Percentiles rank a stretch among this genome's conserved stretches.
Conservation (phyloP, 2,888 invertebrate genomes). For the Ephialtes manifestator region DNA sequence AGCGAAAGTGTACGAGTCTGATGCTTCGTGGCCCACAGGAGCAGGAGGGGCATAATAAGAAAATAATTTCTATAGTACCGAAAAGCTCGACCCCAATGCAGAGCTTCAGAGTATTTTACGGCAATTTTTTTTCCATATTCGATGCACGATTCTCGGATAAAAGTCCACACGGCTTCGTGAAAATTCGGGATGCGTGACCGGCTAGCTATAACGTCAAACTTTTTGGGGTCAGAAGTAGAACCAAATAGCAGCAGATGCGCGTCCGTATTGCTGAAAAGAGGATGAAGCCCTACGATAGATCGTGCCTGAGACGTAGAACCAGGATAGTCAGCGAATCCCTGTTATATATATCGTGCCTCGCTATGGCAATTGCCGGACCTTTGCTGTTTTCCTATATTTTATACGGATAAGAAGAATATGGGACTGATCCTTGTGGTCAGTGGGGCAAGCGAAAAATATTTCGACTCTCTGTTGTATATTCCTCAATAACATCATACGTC, state of each 20-base stretch:
- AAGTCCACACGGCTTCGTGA: constrained; percentile 40
- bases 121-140: constrained; percentile 27
- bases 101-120: neutral
- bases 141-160: constrained; percentile 50
- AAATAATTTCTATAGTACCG: constrained; percentile 46
- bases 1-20: constrained; percentile 48
- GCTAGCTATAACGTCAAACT: constrained; percentile 11
- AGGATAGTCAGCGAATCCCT: constrained; percentile 32
- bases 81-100: constrained; percentile 14
- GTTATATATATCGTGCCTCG: constrained; percentile 30
- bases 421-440: too few species aligned
- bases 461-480: too few species aligned
- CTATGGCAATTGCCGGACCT: constrained; percentile 50
- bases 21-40: constrained; percentile 2
- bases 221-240: constrained; percentile 18
- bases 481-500: too few species aligned
- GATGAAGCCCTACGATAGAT: constrained; percentile 31
- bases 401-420: neutral
- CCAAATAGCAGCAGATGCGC: constrained; percentile 33
- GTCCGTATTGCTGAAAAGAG: constrained; percentile 4
- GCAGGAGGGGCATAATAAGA: constrained; percentile 28
- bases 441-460: too few species aligned
- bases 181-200: constrained; percentile 5
- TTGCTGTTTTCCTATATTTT: constrained; percentile 53
- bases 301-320: neutral